Conservation (phyloP, 1,140 invertebrate species). For the Aphis craccivora region DNA sequence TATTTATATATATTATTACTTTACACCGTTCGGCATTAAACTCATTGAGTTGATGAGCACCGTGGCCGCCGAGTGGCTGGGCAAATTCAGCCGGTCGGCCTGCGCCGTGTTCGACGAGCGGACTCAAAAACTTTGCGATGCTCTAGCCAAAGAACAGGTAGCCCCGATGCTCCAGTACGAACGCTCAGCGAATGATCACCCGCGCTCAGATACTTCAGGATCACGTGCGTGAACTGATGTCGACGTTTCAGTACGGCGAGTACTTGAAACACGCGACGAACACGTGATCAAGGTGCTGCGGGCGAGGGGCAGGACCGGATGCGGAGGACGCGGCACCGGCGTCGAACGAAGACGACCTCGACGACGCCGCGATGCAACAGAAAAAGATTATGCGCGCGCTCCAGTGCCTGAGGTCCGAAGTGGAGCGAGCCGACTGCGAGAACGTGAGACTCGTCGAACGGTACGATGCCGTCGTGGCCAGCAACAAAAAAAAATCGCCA, state of each 20-base stretch:
- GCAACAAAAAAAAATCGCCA: not conserved
- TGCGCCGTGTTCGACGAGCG: not conserved
- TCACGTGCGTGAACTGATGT: conserved; percentile 14
- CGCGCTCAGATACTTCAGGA: conserved; percentile 38
- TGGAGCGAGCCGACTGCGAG: conserved; percentile 14
- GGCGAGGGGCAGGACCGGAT: not conserved
- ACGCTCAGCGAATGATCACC: not conserved
- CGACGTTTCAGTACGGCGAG: conserved; percentile 18
- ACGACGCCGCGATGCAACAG: not conserved
- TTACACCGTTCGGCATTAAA: not conserved
- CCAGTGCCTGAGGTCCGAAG: conserved; percentile 21
- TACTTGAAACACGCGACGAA: not conserved
- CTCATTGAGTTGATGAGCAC: not conserved
- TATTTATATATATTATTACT: not conserved
- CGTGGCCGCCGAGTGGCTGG: not conserved
- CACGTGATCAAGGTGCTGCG: no score
- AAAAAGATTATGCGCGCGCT: conserved; percentile 30
- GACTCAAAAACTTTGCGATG: not conserved
- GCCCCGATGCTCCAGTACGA: not conserved
- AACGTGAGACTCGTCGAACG: not conserved
- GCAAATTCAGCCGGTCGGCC: not conserved
- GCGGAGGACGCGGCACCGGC: no score
- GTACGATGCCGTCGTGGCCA: not conserved
- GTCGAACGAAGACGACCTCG: not conserved
- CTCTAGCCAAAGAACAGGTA: conserved; percentile 17